Conservation (phyloP, 2,113 vertebrate species). For the Daboia siamensis region DNA sequence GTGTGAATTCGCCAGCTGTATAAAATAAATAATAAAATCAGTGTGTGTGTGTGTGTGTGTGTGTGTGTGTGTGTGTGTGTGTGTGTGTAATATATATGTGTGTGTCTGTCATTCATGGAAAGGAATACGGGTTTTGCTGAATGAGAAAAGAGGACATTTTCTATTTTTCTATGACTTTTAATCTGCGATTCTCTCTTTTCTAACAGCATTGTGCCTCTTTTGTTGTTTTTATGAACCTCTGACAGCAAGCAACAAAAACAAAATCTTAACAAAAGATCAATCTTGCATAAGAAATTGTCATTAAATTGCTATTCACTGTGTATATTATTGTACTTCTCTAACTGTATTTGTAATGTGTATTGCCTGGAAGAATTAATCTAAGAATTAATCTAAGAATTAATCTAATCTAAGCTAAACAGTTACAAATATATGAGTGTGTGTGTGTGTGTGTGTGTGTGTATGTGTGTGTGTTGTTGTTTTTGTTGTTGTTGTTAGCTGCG, state of each 20-base stretch:
- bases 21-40: background rate
- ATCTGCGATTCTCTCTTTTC: background rate
- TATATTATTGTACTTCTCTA: background rate
- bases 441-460: too few relatives aligned
- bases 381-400: too few relatives aligned
- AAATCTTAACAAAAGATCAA: background rate
- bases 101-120: background rate
- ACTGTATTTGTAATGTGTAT: background rate
- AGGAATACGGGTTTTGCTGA: background rate
- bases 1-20: background rate
- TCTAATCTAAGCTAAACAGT: background rate
- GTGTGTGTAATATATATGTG: too few relatives aligned
- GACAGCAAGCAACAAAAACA: background rate
- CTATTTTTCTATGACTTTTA: background rate
- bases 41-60: background rate
- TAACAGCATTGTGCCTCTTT: background rate
- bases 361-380: background rate
- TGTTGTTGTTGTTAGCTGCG: too few relatives aligned
- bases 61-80: too few relatives aligned
- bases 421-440: too few relatives aligned
- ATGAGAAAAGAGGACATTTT: constrained; percentile 38
- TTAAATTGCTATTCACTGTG: background rate
- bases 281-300: background rate
- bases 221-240: background rate
- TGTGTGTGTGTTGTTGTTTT: too few relatives aligned